Conservation (phyloP, 2,888 invertebrate genomes). For the Zonitis immaculata region DNA sequence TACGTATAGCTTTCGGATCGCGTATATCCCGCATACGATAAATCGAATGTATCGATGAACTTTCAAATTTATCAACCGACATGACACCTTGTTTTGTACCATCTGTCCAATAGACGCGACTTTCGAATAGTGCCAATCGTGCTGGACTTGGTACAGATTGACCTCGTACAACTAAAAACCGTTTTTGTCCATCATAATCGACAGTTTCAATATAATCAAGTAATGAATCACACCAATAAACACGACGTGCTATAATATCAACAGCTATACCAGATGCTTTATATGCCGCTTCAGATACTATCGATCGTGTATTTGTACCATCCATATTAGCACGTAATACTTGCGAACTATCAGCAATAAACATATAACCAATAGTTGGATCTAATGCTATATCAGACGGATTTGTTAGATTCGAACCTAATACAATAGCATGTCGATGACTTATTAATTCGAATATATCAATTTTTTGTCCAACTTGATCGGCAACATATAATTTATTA, state of each 20-base stretch:
- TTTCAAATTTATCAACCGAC: slow-evolving; percentile 81
- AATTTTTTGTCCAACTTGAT: slow-evolving; percentile 87
- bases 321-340: slow-evolving; percentile 90
- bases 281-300: slow-evolving; percentile 89
- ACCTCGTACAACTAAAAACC: slow-evolving; percentile 76
- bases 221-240: slow-evolving; percentile 96
- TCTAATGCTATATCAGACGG: slow-evolving; percentile 92
- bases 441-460: slow-evolving; percentile 89
- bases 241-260: slow-evolving; percentile 82
- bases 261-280: slow-evolving; percentile 89
- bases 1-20: slow-evolving; percentile 79
- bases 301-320: slow-evolving; percentile 75
- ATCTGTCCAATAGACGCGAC: slow-evolving; percentile 87
- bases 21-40: slow-evolving; percentile 75
- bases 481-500: slow-evolving; percentile 92
- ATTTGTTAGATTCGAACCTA: slow-evolving; percentile 85
- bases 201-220: slow-evolving; percentile 95
- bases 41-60: slow-evolving; percentile 73
- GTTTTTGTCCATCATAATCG: slow-evolving; percentile 82
- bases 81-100: slow-evolving; percentile 75
- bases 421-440: slow-evolving; percentile 81
- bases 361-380: slow-evolving; percentile 84
- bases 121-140: slow-evolving; percentile 78
- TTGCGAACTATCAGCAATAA: slow-evolving; percentile 80
- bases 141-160: slow-evolving; percentile 84